Evolutionary conservation across 2,888 invertebrate species (phyloP).

Genomic region (Andrena bicolor): DNA sequence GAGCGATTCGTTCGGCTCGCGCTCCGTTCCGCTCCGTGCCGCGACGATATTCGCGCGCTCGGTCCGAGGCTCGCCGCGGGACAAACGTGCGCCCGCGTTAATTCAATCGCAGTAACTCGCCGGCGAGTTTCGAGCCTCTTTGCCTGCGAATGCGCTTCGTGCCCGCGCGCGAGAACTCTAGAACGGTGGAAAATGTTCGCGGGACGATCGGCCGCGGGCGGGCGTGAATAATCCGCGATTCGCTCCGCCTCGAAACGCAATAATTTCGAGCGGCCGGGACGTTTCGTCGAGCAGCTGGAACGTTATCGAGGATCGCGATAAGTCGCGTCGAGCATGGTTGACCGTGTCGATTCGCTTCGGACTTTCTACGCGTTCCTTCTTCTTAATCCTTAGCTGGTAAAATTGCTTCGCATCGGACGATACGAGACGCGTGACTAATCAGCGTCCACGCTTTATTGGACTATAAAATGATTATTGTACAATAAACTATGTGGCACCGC

Average conservation of each 20-base stretch:
- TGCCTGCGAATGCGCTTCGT: not conserved
- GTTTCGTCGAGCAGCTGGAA: constrained; percentile 27
- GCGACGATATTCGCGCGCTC: constrained; percentile 65
- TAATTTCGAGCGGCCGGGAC: constrained; percentile 32
- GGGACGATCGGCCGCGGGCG: constrained; percentile 23
- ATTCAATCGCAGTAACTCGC: constrained; percentile 50
- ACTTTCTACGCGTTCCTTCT: constrained; percentile 3
- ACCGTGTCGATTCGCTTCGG: constrained; percentile 15
- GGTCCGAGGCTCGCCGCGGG: constrained; percentile 57
- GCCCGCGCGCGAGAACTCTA: not conserved
- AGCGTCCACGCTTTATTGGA: no score
- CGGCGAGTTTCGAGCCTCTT: not conserved
- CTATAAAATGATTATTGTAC: no score
- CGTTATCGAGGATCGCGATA: constrained; percentile 13
- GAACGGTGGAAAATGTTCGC: constrained; percentile 8
- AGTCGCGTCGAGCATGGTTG: not conserved
- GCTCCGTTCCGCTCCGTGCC: constrained; percentile 51
- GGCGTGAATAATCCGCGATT: constrained; percentile 51
- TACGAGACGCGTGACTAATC: no score
- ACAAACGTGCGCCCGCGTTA: constrained; percentile 29
- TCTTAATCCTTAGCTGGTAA: not conserved
- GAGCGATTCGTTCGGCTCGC: constrained; percentile 68
- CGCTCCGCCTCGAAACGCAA: constrained; percentile 32
- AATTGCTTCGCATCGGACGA: no score
- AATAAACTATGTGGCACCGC: no score